Conservation (phyloP, 1,140 invertebrate genomes). For the Drosophila malerkotliana region DNA sequence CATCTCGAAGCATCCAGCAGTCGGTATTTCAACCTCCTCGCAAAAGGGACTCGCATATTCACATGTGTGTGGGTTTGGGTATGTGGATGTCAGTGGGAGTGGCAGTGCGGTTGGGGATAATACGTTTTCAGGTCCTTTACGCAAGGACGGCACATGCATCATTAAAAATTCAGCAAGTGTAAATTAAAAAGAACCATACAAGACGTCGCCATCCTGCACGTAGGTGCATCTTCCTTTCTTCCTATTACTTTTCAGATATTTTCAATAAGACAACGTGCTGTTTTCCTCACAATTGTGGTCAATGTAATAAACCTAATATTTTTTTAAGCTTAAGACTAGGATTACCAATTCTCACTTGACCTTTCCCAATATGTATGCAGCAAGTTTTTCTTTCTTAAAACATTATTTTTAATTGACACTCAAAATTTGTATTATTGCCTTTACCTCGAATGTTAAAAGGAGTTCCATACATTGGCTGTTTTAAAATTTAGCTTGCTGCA, state of each 20-base stretch:
- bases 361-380: too few species aligned
- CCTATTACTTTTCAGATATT: slow-evolving; percentile 42
- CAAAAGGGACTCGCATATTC: slow-evolving; percentile 8
- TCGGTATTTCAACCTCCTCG: slow-evolving; percentile 34
- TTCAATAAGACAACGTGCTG: slow-evolving; percentile 52
- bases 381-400: not conserved
- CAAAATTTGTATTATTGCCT: not conserved
- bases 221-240: slow-evolving; percentile 60
- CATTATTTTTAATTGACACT: not conserved
- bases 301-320: not conserved
- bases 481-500: not conserved
- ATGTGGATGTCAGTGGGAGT: not conserved
- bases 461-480: not conserved
- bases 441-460: not conserved
- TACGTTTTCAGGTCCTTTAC: slow-evolving; percentile 39
- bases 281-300: slow-evolving; percentile 8
- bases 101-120: not conserved
- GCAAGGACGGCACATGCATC: slow-evolving; percentile 37
- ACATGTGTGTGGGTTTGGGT: slow-evolving; percentile 11
- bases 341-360: too few species aligned
- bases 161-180: slow-evolving; percentile 71
- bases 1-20: slow-evolving; percentile 17
- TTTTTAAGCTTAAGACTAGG: not conserved
- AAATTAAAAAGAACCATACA: slow-evolving; percentile 55
- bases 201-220: slow-evolving; percentile 44